Evolutionary conservation across 2,888 invertebrate species (phyloP).

Genomic region (Aradus depressus): DNA sequence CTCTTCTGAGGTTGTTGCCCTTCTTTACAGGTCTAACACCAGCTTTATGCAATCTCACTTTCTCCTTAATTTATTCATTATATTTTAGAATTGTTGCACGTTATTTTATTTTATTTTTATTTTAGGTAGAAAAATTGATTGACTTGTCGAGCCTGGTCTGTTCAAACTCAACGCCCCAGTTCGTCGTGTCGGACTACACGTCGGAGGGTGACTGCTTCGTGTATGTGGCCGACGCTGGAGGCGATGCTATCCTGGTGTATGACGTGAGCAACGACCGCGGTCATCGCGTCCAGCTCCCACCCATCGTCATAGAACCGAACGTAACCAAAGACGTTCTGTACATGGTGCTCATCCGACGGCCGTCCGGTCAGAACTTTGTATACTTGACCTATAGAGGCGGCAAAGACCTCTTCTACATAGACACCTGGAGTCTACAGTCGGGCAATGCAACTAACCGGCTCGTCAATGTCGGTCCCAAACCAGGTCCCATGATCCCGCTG

Average conservation of each 20-base stretch:
- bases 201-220: constrained; percentile 25
- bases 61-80: background rate
- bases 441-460: constrained; percentile 26
- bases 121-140: constrained; percentile 40
- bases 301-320: constrained; percentile 16
- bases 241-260: constrained; percentile 56
- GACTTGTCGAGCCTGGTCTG: constrained; percentile 48
- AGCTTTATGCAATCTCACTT: background rate
- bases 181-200: constrained; percentile 53
- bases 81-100: background rate
- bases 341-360: constrained; percentile 43
- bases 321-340: constrained; percentile 47
- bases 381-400: constrained; percentile 52
- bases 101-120: background rate
- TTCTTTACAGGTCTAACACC: too few species aligned
- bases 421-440: constrained; percentile 42
- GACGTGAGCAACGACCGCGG: constrained; percentile 49
- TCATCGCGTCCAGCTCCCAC: constrained; percentile 51
- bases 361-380: constrained; percentile 46
- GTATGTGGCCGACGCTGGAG: constrained; percentile 58
- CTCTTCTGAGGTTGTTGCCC: too few species aligned
- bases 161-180: constrained; percentile 52
- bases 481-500: constrained; percentile 45
- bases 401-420: constrained; percentile 46
- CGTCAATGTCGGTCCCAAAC: constrained; percentile 47